Evolutionary conservation across 2,888 invertebrate genomes (phyloP).

Genomic region (Parnassius apollo): DNA sequence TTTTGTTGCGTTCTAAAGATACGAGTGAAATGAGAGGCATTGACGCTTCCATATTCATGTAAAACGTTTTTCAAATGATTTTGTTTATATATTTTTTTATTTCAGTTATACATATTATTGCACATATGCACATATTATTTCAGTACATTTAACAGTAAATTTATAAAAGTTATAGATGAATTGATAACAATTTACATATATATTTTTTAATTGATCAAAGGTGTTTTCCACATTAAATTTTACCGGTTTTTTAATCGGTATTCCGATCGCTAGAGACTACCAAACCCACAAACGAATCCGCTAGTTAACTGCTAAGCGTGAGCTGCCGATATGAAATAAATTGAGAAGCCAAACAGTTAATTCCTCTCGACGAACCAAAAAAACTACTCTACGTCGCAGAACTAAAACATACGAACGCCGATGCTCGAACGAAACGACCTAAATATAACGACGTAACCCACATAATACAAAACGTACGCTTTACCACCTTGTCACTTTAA

Average conservation of each 20-base stretch:
- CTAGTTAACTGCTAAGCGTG: not conserved
- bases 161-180: no score
- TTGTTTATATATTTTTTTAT: conserved; percentile 10
- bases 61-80: conserved; percentile 19
- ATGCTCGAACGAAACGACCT: conserved; percentile 54
- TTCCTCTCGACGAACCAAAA: conserved; percentile 28
- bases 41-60: conserved; percentile 17
- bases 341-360: conserved; percentile 26
- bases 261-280: conserved; percentile 1
- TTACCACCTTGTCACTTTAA: conserved; percentile 59
- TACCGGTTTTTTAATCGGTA: no score
- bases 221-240: no score
- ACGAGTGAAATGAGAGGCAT: conserved; percentile 9
- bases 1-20: conserved; percentile 11
- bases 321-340: conserved; percentile 17
- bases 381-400: conserved; percentile 34
- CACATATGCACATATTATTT: no score
- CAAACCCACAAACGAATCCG: conserved; percentile 5
- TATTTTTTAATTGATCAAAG: no score
- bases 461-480: conserved; percentile 48
- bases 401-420: conserved; percentile 52
- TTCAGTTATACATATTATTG: no score
- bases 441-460: conserved; percentile 65
- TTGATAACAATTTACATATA: no score
- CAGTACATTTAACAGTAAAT: no score